A percentile compares a stretch with the other conserved stretches of the same genome.
phyloP scores from a whole-genome alignment of 2,797 vertebrate species.

The Poeciliopsis infans region DNA sequence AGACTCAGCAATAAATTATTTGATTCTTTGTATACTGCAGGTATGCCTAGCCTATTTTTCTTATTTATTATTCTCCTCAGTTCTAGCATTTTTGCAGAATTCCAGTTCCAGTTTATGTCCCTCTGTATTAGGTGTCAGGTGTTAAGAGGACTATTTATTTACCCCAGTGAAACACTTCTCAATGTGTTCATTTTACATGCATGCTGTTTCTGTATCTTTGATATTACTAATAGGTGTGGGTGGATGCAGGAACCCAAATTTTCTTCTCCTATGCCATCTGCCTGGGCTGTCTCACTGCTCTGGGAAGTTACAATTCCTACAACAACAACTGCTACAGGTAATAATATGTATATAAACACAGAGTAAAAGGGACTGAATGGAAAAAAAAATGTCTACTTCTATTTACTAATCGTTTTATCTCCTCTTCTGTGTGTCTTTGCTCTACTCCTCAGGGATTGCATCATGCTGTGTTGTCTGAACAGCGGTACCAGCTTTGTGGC shows the following conservation, averaged over 20 bases:
- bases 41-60: neutral
- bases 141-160: neutral
- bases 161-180: neutral
- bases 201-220: neutral
- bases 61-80: neutral
- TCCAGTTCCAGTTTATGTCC: neutral
- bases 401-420: neutral
- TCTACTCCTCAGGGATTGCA: slow-evolving; percentile 87
- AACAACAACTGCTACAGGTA: slow-evolving; percentile 99
- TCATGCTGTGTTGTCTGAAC: slow-evolving; percentile 98
- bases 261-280: slow-evolving; percentile 99
- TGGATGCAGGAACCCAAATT: slow-evolving; percentile 98
- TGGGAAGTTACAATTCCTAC: slow-evolving; percentile 98
- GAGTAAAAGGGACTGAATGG: neutral
- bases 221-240: slow-evolving; percentile 89
- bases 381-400: neutral
- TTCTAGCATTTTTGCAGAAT: neutral
- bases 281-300: slow-evolving; percentile 94
- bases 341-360: slow-evolving; percentile 21
- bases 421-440: slow-evolving; percentile 7
- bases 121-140: neutral
- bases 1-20: neutral
- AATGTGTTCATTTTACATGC: neutral
- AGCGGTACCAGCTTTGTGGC: slow-evolving; percentile 98
- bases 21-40: neutral